These are phyloP conservation scores for Furnarius figulus DNA, from an alignment of 2,113 vertebrate genomes.

Conservation along the genomic window DNA sequence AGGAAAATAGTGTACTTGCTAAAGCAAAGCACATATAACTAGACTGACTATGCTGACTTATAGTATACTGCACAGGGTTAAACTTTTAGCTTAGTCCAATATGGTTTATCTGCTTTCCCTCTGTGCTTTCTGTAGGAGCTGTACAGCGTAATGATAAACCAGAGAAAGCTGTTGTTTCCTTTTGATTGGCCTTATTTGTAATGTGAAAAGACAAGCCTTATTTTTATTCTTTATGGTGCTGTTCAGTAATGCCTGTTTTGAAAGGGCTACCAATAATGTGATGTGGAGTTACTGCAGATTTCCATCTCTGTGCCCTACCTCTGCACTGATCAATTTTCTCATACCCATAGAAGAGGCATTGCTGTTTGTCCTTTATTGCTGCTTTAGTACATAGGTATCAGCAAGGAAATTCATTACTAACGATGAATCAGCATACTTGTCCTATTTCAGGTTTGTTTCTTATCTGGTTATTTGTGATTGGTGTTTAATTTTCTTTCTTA, in stretches of 20 bases:
- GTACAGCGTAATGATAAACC: background rate
- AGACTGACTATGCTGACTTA: background rate
- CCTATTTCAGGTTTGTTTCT: slow-evolving; percentile 44
- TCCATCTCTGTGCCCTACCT: background rate
- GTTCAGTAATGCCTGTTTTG: background rate
- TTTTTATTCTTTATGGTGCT: background rate
- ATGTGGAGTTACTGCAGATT: background rate
- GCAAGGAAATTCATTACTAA: slow-evolving; percentile 1
- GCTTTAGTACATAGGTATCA: background rate
- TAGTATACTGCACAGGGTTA: background rate
- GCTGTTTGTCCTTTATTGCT: background rate
- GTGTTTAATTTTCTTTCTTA: slow-evolving; percentile 51
- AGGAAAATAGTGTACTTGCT: background rate
- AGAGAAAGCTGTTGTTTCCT: background rate
- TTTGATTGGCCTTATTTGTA: background rate
- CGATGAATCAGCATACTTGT: background rate
- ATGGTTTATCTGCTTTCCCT: background rate
- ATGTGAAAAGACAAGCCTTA: background rate
- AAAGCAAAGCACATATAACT: background rate
- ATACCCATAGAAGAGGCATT: background rate
- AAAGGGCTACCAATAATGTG: background rate
- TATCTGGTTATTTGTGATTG: slow-evolving; percentile 51
- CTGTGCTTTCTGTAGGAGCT: background rate
- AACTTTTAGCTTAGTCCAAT: background rate
- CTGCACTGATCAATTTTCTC: background rate